Percentiles rank a stretch among this genome's conserved stretches.
These are phyloP conservation scores for Aphidius colemani DNA, from an alignment of 2,888 invertebrate species.

Conservation along the genomic window DNA sequence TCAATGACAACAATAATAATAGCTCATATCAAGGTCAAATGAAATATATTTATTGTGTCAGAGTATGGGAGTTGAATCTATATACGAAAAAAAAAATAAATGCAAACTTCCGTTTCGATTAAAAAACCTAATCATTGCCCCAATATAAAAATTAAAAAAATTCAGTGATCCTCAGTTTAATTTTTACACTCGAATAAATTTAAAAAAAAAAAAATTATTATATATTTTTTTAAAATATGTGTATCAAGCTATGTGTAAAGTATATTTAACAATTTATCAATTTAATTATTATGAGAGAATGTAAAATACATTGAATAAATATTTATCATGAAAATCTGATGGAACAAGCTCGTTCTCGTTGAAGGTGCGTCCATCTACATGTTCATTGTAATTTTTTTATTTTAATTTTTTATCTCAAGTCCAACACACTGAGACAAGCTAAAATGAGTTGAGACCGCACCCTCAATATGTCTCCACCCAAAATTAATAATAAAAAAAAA, in stretches of 20 bases:
- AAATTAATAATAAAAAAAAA: constrained; percentile 26
- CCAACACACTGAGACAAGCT: neutral
- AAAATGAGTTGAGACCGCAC: constrained; percentile 42
- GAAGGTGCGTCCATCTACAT: constrained; percentile 9
- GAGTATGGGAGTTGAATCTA: constrained; percentile 21
- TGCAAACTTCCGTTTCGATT: constrained; percentile 28
- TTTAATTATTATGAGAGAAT: neutral
- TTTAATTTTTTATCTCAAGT: constrained; percentile 6
- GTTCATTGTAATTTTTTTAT: constrained; percentile 9
- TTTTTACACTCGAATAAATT: neutral
- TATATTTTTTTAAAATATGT: constrained; percentile 12
- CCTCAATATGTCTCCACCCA: constrained; percentile 43
- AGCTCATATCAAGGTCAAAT: neutral
- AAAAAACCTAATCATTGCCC: constrained; percentile 24
- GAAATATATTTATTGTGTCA: constrained; percentile 22
- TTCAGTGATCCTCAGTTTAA: neutral
- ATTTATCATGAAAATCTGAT: too few species aligned
- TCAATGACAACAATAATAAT: neutral
- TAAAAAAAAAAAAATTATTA: too few species aligned
- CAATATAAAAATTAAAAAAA: constrained; percentile 14
- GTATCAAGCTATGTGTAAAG: neutral
- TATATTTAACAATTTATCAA: neutral
- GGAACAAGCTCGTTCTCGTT: constrained; percentile 16
- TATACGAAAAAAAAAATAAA: constrained; percentile 10
- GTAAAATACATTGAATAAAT: constrained; percentile 2